Conservation (phyloP, 2,113 vertebrate species). For the Rallus limicola region DNA sequence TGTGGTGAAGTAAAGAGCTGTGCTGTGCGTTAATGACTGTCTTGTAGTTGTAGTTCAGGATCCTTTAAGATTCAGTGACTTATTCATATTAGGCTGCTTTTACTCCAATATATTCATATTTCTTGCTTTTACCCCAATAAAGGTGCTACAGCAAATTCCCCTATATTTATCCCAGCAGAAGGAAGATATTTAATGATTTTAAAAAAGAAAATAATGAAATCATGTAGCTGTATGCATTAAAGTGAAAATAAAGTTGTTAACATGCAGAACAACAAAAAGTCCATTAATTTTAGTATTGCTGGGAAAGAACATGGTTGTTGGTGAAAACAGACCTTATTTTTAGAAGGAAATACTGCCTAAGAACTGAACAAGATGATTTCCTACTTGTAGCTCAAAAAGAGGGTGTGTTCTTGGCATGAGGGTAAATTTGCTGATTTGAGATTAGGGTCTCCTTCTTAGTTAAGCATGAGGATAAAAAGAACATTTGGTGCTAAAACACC, state of each 20-base stretch:
- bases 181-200: background rate
- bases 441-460: background rate
- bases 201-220: too few relatives aligned
- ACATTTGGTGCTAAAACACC: background rate
- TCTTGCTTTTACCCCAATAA: background rate
- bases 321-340: background rate
- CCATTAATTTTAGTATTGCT: background rate
- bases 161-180: background rate
- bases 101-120: background rate
- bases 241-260: background rate
- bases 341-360: background rate
- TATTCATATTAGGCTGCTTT: background rate
- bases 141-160: background rate
- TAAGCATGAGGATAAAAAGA: background rate
- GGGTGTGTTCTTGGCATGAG: background rate
- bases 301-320: background rate
- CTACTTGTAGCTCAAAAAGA: background rate
- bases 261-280: background rate
- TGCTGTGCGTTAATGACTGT: background rate
- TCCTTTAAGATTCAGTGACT: background rate
- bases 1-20: fast-evolving
- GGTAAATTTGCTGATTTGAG: background rate
- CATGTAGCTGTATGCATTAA: background rate
- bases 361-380: background rate
- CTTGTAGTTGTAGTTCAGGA: background rate